Evolutionary conservation across 2,113 vertebrate genomes (phyloP).

Genomic region (Synodontis membranacea): DNA sequence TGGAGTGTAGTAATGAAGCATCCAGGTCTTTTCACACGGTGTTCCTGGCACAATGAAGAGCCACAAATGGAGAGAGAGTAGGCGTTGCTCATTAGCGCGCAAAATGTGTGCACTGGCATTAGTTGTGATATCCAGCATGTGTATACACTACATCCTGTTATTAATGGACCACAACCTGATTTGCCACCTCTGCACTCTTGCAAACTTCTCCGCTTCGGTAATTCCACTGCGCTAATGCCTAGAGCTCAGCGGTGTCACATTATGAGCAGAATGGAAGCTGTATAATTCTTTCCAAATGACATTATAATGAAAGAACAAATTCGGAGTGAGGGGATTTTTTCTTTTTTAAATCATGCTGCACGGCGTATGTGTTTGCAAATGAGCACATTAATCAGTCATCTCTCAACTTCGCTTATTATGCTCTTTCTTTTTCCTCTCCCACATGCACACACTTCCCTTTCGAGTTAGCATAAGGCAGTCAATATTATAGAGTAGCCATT

Average conservation of each 20-base stretch:
- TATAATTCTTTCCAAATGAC: constrained; percentile 50
- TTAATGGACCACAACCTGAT: constrained; percentile 43
- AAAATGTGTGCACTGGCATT: constrained; percentile 24
- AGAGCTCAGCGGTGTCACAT: constrained; percentile 41
- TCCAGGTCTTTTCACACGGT: constrained; percentile 19
- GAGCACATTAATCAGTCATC: constrained; percentile 48
- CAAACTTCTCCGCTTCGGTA: constrained; percentile 36
- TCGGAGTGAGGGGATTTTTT: constrained; percentile 17
- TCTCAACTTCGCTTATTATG: constrained; percentile 31
- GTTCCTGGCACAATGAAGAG: constrained; percentile 9
- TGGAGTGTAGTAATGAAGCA: constrained; percentile 25
- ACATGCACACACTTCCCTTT: background rate
- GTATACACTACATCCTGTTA: constrained; percentile 18
- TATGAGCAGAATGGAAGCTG: constrained; percentile 43
- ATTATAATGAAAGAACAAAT: constrained; percentile 51
- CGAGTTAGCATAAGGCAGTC: constrained; percentile 37
- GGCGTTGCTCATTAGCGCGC: constrained; percentile 36
- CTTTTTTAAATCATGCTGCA: constrained; percentile 17
- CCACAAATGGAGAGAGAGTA: constrained; percentile 16
- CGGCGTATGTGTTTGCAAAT: constrained; percentile 42
- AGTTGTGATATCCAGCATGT: constrained; percentile 6
- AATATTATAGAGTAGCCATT: constrained; percentile 44
- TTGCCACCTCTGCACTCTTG: constrained; percentile 34
- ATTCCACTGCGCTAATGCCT: constrained; percentile 45
- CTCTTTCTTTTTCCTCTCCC: background rate